Percentiles rank a stretch among this genome's conserved stretches.
phyloP scores from a whole-genome alignment of 2,888 invertebrate genomes.

The Mactromeris polynyma region DNA sequence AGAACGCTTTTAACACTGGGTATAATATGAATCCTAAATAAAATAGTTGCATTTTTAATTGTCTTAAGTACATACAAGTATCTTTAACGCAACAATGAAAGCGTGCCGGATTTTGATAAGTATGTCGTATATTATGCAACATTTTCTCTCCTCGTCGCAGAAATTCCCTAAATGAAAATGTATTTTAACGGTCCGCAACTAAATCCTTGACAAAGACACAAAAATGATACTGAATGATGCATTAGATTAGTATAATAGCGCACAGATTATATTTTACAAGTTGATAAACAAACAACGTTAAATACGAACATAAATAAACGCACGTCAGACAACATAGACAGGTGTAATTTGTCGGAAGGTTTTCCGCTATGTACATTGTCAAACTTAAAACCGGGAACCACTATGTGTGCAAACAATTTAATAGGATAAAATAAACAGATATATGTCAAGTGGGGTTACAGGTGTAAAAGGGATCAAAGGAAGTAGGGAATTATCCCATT shows the following conservation, averaged over 20 bases:
- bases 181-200: too few relatives aligned
- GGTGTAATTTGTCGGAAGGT: not conserved
- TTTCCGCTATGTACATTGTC: not conserved
- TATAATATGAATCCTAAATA: too few relatives aligned
- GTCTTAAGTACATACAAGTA: too few relatives aligned
- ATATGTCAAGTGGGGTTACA: conserved; percentile 42
- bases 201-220: too few relatives aligned
- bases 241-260: not conserved
- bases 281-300: not conserved
- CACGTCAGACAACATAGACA: not conserved
- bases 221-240: too few relatives aligned
- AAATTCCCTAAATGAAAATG: too few relatives aligned
- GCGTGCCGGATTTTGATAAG: too few relatives aligned
- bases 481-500: conserved; percentile 8
- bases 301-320: conserved; percentile 7
- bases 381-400: not conserved
- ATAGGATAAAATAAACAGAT: conserved; percentile 41
- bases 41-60: too few relatives aligned
- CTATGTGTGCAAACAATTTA: not conserved
- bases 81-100: too few relatives aligned
- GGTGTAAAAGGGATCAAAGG: conserved; percentile 24
- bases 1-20: too few relatives aligned
- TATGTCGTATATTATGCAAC: too few relatives aligned
- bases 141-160: too few relatives aligned
- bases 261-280: not conserved